Conservation (phyloP, 1,140 invertebrate species). For the Brachionus koreanus region DNA sequence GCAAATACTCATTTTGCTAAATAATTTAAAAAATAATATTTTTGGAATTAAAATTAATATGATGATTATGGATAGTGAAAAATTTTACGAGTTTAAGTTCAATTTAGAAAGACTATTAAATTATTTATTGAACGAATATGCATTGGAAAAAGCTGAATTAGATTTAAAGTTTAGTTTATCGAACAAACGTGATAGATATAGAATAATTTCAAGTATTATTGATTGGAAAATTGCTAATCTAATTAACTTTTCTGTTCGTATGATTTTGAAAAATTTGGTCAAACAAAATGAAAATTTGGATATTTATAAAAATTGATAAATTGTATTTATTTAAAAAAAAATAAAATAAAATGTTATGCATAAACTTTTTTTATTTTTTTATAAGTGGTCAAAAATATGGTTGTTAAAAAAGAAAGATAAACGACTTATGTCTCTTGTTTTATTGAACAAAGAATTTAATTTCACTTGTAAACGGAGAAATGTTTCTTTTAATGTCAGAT, state of each 20-base stretch:
- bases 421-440: no score
- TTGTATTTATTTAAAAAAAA: no score
- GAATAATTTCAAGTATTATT: not conserved
- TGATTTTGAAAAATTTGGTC: slow-evolving; percentile 2
- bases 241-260: not conserved
- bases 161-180: slow-evolving; percentile 1
- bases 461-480: no score
- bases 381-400: no score
- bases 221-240: not conserved
- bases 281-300: not conserved
- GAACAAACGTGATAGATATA: not conserved
- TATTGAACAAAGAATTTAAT: no score
- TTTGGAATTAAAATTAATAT: not conserved
- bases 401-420: no score
- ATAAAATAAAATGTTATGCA: no score
- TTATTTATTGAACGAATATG: slow-evolving; percentile 26
- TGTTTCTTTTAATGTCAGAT: no score
- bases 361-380: no score
- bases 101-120: slow-evolving; percentile 40
- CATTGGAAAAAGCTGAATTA: not conserved
- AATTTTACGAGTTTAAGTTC: slow-evolving; percentile 4
- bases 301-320: not conserved
- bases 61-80: not conserved
- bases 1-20: slow-evolving; percentile 33
- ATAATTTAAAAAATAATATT: slow-evolving; percentile 18